phyloP scores from a whole-genome alignment of 2,797 vertebrate genomes.

The Dallia pectoralis region DNA sequence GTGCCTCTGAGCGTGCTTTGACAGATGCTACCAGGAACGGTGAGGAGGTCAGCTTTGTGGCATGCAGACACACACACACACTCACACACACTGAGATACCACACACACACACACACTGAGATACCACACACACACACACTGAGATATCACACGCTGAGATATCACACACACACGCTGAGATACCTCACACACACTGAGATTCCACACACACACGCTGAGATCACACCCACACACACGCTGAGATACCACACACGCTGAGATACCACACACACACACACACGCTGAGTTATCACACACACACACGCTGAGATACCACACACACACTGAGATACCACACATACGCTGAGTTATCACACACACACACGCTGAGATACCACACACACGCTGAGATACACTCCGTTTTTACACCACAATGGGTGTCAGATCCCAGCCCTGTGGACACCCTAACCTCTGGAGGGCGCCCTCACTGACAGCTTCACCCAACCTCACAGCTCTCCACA shows the following conservation, averaged over 20 bases:
- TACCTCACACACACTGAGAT: too few species aligned
- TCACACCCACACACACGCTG: too few species aligned
- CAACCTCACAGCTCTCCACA: conserved; percentile 30
- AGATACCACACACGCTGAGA: conserved; percentile 18
- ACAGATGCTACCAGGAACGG: conserved; percentile 54
- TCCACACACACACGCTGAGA: too few species aligned
- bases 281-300: too few species aligned
- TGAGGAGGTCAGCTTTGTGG: conserved; percentile 41
- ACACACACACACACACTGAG: conserved; percentile 11
- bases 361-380: conserved; percentile 9
- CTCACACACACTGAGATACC: conserved; percentile 12
- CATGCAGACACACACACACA: conserved; percentile 17
- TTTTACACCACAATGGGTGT: conserved; percentile 29
- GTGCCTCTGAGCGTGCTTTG: conserved; percentile 25
- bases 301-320: conserved; percentile 16
- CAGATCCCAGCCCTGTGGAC: conserved; percentile 43
- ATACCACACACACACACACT: conserved; percentile 8
- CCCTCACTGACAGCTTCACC: conserved; percentile 84
- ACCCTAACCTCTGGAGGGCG: conserved; percentile 51
- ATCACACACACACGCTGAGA: too few species aligned
- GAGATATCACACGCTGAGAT: too few species aligned
- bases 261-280: conserved; percentile 6
- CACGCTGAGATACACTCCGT: conserved; percentile 8
- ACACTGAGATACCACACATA: too few species aligned
- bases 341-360: background rate